phyloP scores from a whole-genome alignment of 1,140 invertebrate genomes.

The Leguminivora glycinivorella region DNA sequence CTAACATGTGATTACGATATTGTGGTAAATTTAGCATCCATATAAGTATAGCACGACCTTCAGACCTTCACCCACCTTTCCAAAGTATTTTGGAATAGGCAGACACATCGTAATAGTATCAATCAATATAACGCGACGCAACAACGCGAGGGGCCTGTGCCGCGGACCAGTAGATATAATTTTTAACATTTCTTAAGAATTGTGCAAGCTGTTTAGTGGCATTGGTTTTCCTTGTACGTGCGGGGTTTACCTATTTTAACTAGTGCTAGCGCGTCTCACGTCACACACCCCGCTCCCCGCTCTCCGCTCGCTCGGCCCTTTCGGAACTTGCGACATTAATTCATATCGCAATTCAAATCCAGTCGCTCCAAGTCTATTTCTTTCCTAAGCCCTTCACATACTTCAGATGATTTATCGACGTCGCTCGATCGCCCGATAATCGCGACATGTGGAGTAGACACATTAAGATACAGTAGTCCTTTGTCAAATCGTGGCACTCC shows the following conservation, averaged over 20 bases:
- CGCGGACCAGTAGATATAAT: background rate
- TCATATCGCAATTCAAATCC: too few species aligned
- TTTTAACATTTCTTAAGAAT: conserved; percentile 8
- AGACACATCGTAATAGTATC: background rate
- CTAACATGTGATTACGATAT: background rate
- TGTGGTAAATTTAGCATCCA: background rate
- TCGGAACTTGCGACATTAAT: too few species aligned
- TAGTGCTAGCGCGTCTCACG: background rate
- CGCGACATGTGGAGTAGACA: too few species aligned
- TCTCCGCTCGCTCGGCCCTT: background rate
- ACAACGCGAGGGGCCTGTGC: background rate
- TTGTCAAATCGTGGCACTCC: too few species aligned
- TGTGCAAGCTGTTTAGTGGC: background rate
- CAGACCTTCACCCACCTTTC: background rate
- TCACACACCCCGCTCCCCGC: too few species aligned
- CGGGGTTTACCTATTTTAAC: background rate
- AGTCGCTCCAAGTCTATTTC: too few species aligned
- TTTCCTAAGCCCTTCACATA: too few species aligned
- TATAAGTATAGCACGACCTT: background rate
- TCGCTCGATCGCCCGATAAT: too few species aligned
- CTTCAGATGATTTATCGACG: too few species aligned
- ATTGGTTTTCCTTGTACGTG: background rate
- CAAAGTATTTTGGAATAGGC: background rate
- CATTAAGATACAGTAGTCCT: too few species aligned
- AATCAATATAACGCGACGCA: background rate